phyloP scores from a whole-genome alignment of 2,113 vertebrate genomes.

The Propithecus coquereli region DNA sequence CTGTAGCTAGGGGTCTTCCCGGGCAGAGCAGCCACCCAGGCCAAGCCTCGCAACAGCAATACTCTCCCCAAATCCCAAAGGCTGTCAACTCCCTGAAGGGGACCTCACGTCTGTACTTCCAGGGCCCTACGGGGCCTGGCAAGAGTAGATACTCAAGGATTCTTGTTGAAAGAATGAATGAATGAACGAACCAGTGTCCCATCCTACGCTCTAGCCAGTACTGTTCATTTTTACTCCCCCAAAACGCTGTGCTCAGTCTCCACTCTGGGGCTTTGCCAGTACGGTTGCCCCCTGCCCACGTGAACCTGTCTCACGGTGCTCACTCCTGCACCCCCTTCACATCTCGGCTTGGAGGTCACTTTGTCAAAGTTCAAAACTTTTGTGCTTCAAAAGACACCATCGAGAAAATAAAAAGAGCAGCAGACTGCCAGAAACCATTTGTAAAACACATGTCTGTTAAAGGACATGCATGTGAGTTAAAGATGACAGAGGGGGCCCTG shows the following conservation, averaged over 20 bases:
- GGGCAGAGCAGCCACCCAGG: accelerated
- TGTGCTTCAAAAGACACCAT: background rate
- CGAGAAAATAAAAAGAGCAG: background rate
- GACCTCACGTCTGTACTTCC: background rate
- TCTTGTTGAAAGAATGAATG: background rate
- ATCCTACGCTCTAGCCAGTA: accelerated
- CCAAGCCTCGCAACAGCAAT: background rate
- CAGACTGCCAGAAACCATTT: background rate
- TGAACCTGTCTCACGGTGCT: accelerated
- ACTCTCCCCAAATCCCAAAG: background rate
- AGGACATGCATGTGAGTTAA: background rate
- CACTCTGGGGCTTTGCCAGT: background rate
- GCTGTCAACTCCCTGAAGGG: background rate
- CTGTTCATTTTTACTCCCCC: background rate
- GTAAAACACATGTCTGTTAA: background rate
- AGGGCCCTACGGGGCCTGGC: background rate
- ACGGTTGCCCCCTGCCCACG: background rate
- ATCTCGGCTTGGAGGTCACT: background rate
- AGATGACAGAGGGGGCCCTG: background rate
- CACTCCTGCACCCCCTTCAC: background rate
- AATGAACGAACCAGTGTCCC: background rate
- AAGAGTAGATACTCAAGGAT: background rate
- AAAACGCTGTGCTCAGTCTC: background rate
- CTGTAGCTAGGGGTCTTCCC: background rate
- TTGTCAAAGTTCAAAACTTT: background rate